phyloP scores from a whole-genome alignment of 2,113 vertebrate genomes.

The Scalopus aquaticus region DNA sequence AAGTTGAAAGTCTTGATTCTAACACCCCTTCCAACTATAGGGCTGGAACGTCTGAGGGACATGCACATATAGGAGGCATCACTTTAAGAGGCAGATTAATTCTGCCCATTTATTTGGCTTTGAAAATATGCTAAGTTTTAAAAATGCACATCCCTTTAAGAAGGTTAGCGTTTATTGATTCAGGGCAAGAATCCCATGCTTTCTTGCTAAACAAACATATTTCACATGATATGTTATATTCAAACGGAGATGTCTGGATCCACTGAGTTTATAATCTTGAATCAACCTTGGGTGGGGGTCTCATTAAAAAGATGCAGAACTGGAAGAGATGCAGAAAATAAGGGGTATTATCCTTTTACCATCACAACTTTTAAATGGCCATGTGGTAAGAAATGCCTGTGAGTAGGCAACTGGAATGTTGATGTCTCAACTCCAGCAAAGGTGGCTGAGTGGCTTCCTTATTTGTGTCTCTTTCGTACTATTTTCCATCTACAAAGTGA shows the following conservation, averaged over 20 bases:
- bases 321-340: not conserved
- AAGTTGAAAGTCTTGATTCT: not conserved
- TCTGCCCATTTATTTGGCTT: not conserved
- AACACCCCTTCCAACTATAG: not conserved
- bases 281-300: not conserved
- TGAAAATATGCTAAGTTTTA: not conserved
- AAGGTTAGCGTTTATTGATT: not conserved
- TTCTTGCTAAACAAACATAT: not conserved
- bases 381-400: not conserved
- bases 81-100: not conserved
- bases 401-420: not conserved
- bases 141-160: not conserved
- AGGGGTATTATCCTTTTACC: not conserved
- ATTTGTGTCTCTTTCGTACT: not conserved
- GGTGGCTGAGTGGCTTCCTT: not conserved
- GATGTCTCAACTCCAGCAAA: not conserved
- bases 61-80: not conserved
- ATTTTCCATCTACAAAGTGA: not conserved
- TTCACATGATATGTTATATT: not conserved
- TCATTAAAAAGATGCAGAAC: not conserved
- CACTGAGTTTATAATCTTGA: not conserved
- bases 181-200: not conserved
- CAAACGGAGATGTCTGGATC: not conserved
- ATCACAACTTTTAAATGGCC: not conserved
- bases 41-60: not conserved